phyloP scores from a whole-genome alignment of 2,888 invertebrate species.

The Tinea trinotella region DNA sequence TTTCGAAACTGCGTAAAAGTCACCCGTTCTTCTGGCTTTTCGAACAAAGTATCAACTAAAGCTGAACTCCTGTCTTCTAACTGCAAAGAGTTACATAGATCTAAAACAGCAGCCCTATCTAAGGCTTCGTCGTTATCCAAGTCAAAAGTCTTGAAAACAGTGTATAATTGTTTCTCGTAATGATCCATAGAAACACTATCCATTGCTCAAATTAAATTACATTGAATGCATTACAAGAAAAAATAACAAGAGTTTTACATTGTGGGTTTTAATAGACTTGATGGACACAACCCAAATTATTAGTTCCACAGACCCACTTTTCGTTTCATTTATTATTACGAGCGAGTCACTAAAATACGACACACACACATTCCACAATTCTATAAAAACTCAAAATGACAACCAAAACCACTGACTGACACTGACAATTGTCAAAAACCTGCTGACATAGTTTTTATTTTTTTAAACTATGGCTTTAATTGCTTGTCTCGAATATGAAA shows the following conservation, averaged over 20 bases:
- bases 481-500: too few relatives aligned
- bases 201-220: conserved; percentile 32
- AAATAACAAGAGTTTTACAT: background rate
- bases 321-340: background rate
- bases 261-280: background rate
- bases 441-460: too few relatives aligned
- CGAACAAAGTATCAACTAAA: conserved; percentile 74
- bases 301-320: background rate
- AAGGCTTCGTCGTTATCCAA: conserved; percentile 78
- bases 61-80: conserved; percentile 79
- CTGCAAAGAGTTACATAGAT: conserved; percentile 83
- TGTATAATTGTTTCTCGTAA: conserved; percentile 85
- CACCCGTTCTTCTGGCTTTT: conserved; percentile 55
- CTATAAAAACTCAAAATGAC: background rate
- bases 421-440: too few relatives aligned
- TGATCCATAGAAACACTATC: conserved; percentile 73
- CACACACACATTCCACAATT: background rate
- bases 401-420: background rate
- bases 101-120: conserved; percentile 76
- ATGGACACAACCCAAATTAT: background rate
- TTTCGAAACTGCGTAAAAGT: conserved; percentile 84
- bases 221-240: conserved; percentile 1
- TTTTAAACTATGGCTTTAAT: too few relatives aligned
- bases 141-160: conserved; percentile 86
- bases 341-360: background rate